phyloP scores from a whole-genome alignment of 1,140 invertebrate genomes.

The Charaxes varanes region DNA sequence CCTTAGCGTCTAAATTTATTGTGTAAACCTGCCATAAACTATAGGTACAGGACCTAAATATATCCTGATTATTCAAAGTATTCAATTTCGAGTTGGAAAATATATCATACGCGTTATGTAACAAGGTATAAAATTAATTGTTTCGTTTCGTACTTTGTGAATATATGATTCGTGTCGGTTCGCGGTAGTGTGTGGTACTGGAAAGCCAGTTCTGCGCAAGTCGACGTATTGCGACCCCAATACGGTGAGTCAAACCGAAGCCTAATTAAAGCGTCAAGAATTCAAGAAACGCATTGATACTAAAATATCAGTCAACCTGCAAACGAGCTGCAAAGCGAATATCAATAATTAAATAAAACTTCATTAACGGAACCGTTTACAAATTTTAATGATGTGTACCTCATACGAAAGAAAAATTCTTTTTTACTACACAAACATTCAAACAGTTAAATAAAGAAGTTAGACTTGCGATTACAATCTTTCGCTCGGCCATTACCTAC shows the following conservation, averaged over 20 bases:
- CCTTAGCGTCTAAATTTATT: constrained; percentile 13
- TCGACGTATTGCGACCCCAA: constrained; percentile 23
- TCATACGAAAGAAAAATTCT: too few species aligned
- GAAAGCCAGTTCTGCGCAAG: constrained; percentile 26
- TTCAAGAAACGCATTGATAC: constrained; percentile 1
- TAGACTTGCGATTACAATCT: too few species aligned
- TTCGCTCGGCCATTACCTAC: too few species aligned
- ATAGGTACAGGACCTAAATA: constrained; percentile 11
- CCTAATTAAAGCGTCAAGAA: constrained; percentile 16
- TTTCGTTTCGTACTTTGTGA: constrained; percentile 2
- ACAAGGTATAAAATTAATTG: constrained; percentile 6
- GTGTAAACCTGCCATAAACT: constrained; percentile 11
- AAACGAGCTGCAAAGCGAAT: neutral
- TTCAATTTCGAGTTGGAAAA: constrained; percentile 4
- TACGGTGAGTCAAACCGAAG: constrained; percentile 16
- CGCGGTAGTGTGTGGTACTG: constrained; percentile 22
- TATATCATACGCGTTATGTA: neutral
- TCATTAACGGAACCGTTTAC: too few species aligned
- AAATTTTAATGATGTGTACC: too few species aligned
- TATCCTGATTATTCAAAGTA: constrained; percentile 16
- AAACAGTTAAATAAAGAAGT: too few species aligned
- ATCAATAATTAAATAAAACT: too few species aligned
- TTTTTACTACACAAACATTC: too few species aligned
- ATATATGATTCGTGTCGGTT: constrained; percentile 17
- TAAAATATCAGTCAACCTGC: neutral